Percentiles rank a stretch among this genome's conserved stretches.
Evolutionary conservation across 1,140 invertebrate genomes (phyloP).

Genomic region (Heliconius nattereri): DNA sequence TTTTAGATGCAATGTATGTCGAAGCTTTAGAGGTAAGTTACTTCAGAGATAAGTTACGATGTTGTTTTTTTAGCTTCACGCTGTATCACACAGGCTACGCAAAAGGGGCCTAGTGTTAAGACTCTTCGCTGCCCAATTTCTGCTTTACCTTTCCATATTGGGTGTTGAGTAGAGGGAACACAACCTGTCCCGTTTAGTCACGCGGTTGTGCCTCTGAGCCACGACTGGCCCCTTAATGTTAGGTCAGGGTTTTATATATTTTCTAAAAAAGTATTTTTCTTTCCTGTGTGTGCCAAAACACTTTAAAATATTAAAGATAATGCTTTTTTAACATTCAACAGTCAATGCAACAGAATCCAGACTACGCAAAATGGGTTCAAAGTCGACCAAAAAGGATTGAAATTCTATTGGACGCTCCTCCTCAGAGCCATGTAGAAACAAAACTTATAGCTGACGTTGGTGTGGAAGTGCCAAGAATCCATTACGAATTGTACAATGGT

Average conservation of each 20-base stretch:
- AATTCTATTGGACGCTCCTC: slow-evolving; percentile 83
- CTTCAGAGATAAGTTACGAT: background rate
- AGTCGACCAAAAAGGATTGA: slow-evolving; percentile 87
- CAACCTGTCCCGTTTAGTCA: too few relatives aligned
- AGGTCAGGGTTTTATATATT: too few relatives aligned
- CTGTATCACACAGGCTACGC: too few relatives aligned
- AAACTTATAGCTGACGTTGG: slow-evolving; percentile 86
- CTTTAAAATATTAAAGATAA: too few relatives aligned
- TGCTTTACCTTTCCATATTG: too few relatives aligned
- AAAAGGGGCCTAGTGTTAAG: too few relatives aligned
- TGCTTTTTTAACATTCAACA: background rate
- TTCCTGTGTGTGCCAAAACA: too few relatives aligned
- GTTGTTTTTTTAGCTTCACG: too few relatives aligned
- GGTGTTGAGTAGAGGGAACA: too few relatives aligned
- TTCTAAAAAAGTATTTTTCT: too few relatives aligned
- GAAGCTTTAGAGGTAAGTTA: slow-evolving; percentile 67
- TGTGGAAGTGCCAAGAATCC: slow-evolving; percentile 91
- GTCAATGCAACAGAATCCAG: slow-evolving; percentile 86
- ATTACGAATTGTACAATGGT: slow-evolving; percentile 87
- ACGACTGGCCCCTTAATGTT: too few relatives aligned
- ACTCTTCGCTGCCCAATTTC: background rate
- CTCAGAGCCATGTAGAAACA: slow-evolving; percentile 77
- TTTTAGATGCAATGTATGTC: slow-evolving; percentile 92
- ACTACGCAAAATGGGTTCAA: slow-evolving; percentile 89
- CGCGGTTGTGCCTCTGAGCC: too few relatives aligned